Conservation (phyloP, 2,797 vertebrate species). For the Mallotus villosus region DNA sequence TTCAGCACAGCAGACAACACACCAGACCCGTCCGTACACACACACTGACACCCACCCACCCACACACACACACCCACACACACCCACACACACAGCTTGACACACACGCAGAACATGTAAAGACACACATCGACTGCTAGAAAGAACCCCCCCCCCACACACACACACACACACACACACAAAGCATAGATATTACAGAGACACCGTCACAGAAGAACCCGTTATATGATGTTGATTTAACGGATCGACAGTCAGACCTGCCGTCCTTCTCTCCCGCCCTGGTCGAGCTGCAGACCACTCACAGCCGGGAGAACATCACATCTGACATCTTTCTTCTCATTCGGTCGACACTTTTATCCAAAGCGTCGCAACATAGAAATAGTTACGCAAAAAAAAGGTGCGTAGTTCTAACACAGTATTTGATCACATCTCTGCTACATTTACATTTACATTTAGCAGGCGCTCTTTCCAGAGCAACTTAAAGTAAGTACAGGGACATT, state of each 20-base stretch:
- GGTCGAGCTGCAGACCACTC: background rate
- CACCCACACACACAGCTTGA: background rate
- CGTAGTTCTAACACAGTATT: too few relatives aligned
- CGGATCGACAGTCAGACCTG: background rate
- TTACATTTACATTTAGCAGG: constrained; percentile 17
- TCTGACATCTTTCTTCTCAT: too few relatives aligned
- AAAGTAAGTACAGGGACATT: too few relatives aligned
- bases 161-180: background rate
- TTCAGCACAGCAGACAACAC: constrained; percentile 12
- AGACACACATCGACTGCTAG: too few relatives aligned
- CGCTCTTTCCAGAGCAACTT: too few relatives aligned
- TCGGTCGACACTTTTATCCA: too few relatives aligned
- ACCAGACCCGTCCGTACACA: background rate
- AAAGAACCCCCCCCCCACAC: too few relatives aligned
- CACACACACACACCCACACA: background rate
- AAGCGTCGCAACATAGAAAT: too few relatives aligned
- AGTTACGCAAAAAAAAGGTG: too few relatives aligned
- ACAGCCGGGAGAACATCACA: background rate
- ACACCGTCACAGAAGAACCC: background rate
- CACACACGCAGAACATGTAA: background rate
- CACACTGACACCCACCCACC: background rate
- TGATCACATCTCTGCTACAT: background rate
- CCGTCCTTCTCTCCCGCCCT: background rate
- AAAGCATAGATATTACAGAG: background rate
- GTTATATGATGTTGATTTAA: background rate